Evolutionary conservation across 2,888 invertebrate species (phyloP).

Genomic region (Hirtodrosophila trivittata): DNA sequence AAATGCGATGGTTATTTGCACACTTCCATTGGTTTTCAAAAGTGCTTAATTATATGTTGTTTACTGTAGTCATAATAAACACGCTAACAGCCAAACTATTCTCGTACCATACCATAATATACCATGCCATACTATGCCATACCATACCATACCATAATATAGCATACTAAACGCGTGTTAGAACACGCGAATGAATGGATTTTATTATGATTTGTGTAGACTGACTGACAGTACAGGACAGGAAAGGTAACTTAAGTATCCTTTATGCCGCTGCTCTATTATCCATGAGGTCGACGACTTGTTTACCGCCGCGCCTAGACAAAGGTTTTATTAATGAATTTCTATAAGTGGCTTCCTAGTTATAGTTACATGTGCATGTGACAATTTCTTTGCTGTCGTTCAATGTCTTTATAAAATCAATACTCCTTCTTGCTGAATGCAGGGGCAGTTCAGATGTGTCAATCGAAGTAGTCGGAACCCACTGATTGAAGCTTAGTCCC

Average conservation of each 20-base stretch:
- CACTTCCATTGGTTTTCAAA: neutral
- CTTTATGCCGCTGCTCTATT: conserved; percentile 10
- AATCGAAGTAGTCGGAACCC: too few species aligned
- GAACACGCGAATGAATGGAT: conserved; percentile 43
- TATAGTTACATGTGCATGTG: too few species aligned
- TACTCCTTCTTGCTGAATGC: too few species aligned
- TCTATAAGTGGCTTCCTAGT: neutral
- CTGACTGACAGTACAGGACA: conserved; percentile 1
- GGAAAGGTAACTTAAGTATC: conserved; percentile 15
- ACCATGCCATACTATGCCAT: neutral
- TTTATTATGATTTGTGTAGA: conserved; percentile 44
- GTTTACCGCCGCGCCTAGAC: conserved; percentile 4
- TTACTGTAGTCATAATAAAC: conserved; percentile 29
- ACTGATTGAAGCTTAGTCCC: too few species aligned
- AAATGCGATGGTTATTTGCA: neutral
- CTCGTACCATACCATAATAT: conserved; percentile 3
- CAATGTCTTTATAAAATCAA: too few species aligned
- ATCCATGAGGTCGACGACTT: conserved; percentile 41
- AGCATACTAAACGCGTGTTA: neutral
- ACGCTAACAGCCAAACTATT: conserved; percentile 21
- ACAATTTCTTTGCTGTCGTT: too few species aligned
- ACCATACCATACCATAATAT: conserved; percentile 4
- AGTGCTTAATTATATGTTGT: conserved; percentile 31
- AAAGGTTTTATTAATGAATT: conserved; percentile 19
- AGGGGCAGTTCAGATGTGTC: too few species aligned